Evolutionary conservation across 1,140 invertebrate genomes (phyloP), one percentile per base, ranked within the genome.

Genomic region (Drosophila kikkawai): DNA sequence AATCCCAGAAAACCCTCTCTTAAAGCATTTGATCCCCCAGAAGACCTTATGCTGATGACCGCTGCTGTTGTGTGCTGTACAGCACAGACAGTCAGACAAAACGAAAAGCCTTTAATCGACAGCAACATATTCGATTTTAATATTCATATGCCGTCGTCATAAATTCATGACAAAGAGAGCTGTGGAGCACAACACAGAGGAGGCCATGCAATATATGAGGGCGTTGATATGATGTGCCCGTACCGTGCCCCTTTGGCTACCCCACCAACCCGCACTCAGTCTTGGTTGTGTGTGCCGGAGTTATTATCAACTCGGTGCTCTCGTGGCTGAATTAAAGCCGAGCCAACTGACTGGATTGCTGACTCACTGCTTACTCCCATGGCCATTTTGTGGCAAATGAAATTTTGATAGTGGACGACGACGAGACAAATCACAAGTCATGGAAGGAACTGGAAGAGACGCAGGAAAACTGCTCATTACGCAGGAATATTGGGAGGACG

Each of bases 51-150:
- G 57, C 57, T 19, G 9, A n/a, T 59, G 34, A 13, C 64, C 48
- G 29, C n/a, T 13, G 12, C 50, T 51, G 47, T 29, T 29, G 32
- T 34, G 8, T 50, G 1, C 1, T 45, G 63, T 70, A 50, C 47
- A 15, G 48, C 26, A 42, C 50, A 59, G 44, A 51, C 56, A 77
- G 68, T 67, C 71, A 73, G 56, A 78, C 80, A 84, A 70, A 80
- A 91, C 75, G 79, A 80, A 87, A 91, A 90, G 79, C 88, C 81
- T 91, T 91, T 91, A 91, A 91, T 91, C 88, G 88, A 88, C 88
- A 88, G 88, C 79, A 91, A 91, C 88, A 91, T 91, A 91, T 91
- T 91, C 84, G 88, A 91, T 91, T 91, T 91, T 91, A 91, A 91
- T 91, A 91, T 91, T 91, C 88, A 91, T 91, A 88, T 78, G 88